phyloP scores from a whole-genome alignment of 1,140 invertebrate species.

The Arctopsyche grandis region DNA sequence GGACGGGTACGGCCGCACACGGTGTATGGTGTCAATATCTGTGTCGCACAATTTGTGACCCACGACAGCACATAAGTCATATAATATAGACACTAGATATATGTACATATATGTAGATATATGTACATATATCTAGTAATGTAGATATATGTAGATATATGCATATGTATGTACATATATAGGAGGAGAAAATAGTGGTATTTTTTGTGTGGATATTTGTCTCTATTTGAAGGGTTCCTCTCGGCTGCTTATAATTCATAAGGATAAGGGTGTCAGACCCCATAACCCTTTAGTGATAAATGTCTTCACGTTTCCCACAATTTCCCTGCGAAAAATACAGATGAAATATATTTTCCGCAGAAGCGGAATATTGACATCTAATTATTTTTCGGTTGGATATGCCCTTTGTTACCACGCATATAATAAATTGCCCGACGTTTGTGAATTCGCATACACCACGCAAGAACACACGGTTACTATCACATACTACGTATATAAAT shows the following conservation, averaged over 20 bases:
- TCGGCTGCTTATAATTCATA: conserved; percentile 30
- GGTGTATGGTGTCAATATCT: no score
- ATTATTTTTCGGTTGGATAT: conserved; percentile 29
- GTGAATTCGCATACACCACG: not conserved
- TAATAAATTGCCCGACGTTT: conserved; percentile 11
- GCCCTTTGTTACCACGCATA: conserved; percentile 5
- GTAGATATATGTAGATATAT: no score
- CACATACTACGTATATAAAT: no score
- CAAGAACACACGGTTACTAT: not conserved
- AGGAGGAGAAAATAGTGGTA: not conserved
- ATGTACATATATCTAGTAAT: no score
- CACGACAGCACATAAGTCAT: no score
- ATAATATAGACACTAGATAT: no score
- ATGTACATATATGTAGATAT: no score
- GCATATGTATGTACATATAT: no score
- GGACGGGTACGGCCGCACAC: no score
- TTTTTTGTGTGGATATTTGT: conserved; percentile 15
- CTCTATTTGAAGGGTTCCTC: conserved; percentile 28
- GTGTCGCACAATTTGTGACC: no score
- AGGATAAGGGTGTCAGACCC: conserved; percentile 28
- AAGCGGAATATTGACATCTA: conserved; percentile 29
- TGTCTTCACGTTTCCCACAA: conserved; percentile 22
- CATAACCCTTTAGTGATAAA: conserved; percentile 28
- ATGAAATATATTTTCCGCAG: conserved; percentile 27
- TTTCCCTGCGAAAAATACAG: conserved; percentile 17